Evolutionary conservation across 2,797 vertebrate genomes (phyloP).

Genomic region (Propithecus perrieri): DNA sequence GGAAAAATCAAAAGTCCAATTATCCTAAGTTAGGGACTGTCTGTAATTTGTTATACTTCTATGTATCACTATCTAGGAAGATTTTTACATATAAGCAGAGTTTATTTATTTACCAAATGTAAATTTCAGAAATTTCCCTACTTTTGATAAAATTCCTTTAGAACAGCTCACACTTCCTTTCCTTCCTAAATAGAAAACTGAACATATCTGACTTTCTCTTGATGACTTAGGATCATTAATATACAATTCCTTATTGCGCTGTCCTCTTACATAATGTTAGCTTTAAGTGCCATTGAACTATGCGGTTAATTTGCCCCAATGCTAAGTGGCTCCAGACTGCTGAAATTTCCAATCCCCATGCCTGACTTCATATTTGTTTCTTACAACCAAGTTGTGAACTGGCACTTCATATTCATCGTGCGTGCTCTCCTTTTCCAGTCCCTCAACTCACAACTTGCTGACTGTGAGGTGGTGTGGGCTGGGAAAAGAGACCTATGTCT

Average conservation of each 20-base stretch:
- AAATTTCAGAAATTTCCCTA: not conserved
- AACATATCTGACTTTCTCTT: slow-evolving; percentile 37
- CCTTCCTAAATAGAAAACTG: not conserved
- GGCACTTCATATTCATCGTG: not conserved
- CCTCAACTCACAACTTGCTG: not conserved
- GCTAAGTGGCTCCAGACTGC: not conserved
- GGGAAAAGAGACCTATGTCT: not conserved
- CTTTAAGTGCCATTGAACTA: not conserved
- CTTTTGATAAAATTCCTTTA: slow-evolving; percentile 9
- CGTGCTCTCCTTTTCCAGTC: not conserved
- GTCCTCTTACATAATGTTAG: not conserved
- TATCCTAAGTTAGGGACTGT: not conserved
- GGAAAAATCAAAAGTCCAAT: not conserved
- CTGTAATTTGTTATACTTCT: not conserved
- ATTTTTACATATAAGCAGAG: not conserved
- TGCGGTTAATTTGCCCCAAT: not conserved
- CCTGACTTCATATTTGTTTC: not conserved
- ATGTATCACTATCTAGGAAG: not conserved
- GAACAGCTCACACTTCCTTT: not conserved
- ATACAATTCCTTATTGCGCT: not conserved
- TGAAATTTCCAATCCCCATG: not conserved
- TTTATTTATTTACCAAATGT: not conserved
- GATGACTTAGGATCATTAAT: slow-evolving; percentile 6
- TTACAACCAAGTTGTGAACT: not conserved
- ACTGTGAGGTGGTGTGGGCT: not conserved